Conservation (phyloP, 2,113 vertebrate genomes). For the Gasterosteus aculeatus region DNA sequence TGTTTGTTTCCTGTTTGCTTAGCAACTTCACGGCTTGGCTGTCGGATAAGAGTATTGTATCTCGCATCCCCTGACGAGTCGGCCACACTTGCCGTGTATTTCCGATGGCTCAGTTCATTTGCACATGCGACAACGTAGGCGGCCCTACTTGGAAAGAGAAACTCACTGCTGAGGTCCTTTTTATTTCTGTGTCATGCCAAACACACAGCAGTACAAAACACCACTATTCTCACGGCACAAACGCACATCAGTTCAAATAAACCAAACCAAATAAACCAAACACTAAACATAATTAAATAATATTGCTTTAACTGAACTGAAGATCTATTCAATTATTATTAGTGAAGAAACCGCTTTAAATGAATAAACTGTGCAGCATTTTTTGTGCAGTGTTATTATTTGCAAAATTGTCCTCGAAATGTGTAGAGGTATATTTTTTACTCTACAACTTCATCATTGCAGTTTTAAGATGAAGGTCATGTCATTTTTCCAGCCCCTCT, state of each 20-base stretch:
- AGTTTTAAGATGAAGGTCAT: neutral
- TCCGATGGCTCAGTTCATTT: neutral
- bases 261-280: no score
- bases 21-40: conserved; percentile 27
- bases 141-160: neutral
- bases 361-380: neutral
- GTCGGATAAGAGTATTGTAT: conserved; percentile 38
- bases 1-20: conserved; percentile 36
- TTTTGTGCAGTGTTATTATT: neutral
- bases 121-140: neutral
- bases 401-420: neutral
- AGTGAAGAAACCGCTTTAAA: neutral
- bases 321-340: no score
- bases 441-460: neutral
- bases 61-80: neutral
- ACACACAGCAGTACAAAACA: neutral
- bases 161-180: neutral
- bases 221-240: neutral
- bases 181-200: neutral
- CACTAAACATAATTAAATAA: neutral
- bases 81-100: neutral
- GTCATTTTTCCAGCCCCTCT: neutral
- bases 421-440: neutral
- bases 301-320: no score
- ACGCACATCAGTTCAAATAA: no score